Evolutionary conservation across 2,797 vertebrate species (phyloP).

Genomic region (Urocyon cinereoargenteus): DNA sequence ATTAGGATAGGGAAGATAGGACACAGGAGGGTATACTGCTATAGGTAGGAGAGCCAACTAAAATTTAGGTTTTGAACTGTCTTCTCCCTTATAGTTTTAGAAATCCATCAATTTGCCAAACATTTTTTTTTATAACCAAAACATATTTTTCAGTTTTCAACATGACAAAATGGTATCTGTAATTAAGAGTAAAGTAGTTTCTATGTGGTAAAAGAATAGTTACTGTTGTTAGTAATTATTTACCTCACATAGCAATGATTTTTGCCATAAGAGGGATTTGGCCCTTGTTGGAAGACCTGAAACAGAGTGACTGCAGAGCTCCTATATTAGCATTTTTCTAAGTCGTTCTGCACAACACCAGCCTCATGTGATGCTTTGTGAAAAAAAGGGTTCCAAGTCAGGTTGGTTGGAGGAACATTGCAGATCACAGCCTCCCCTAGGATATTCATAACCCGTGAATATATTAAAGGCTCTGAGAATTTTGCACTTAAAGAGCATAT

Average conservation of each 20-base stretch:
- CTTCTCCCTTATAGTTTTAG: neutral
- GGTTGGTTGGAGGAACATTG: neutral
- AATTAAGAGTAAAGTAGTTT: conserved; percentile 32
- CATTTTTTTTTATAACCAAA: neutral
- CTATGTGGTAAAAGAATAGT: neutral
- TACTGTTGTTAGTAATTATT: neutral
- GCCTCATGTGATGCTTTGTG: neutral
- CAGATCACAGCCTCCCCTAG: neutral
- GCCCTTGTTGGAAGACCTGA: neutral
- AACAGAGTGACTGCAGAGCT: neutral
- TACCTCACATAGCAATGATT: neutral
- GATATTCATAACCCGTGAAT: neutral
- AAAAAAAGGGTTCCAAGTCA: neutral
- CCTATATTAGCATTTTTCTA: neutral
- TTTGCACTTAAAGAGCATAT: neutral
- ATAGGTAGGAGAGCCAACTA: neutral
- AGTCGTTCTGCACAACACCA: neutral
- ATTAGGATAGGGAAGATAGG: neutral
- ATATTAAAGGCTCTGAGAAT: neutral
- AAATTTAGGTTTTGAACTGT: conserved; percentile 24
- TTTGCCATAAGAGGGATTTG: neutral
- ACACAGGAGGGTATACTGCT: neutral
- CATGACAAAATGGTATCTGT: neutral
- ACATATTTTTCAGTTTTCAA: neutral
- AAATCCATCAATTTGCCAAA: neutral